Conservation (phyloP, 2,888 invertebrate genomes). For the Hydraecia micacea region DNA sequence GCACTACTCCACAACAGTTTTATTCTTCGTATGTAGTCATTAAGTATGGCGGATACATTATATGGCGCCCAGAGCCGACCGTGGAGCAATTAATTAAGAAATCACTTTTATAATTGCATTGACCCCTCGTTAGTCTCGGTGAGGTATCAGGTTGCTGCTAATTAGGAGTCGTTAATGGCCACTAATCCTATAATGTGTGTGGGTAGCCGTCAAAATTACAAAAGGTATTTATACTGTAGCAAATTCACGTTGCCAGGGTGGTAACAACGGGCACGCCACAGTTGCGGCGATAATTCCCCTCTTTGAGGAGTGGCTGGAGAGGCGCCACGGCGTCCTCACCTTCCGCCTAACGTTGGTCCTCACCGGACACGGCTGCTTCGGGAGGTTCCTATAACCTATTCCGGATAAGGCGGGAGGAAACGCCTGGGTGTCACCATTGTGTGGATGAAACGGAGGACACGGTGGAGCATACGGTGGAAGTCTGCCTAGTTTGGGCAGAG, state of each 20-base stretch:
- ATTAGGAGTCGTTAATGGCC: slow-evolving; percentile 28
- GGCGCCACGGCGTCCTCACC: no score
- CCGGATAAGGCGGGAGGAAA: no score
- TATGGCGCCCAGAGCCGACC: slow-evolving; percentile 36
- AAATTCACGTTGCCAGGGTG: background rate
- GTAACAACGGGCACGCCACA: no score
- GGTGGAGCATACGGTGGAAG: no score
- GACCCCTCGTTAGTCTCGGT: slow-evolving; percentile 29
- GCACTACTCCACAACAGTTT: slow-evolving; percentile 17
- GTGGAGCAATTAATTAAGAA: slow-evolving; percentile 38
- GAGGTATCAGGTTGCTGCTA: slow-evolving; percentile 27
- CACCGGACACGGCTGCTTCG: no score
- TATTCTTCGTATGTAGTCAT: slow-evolving; percentile 22
- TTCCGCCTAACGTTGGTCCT: no score
- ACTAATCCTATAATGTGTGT: slow-evolving; percentile 26
- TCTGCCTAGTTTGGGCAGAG: no score
- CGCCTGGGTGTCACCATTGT: no score
- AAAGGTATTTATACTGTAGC: slow-evolving; percentile 8
- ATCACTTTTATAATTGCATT: slow-evolving; percentile 42
- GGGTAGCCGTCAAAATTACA: slow-evolving; percentile 4
- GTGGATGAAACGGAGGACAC: no score
- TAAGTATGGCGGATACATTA: slow-evolving; percentile 34
- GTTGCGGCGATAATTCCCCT: no score
- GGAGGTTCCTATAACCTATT: no score
- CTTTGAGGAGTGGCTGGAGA: no score